Conservation (phyloP, 2,797 vertebrate species). For the Lagodon rhomboides region DNA sequence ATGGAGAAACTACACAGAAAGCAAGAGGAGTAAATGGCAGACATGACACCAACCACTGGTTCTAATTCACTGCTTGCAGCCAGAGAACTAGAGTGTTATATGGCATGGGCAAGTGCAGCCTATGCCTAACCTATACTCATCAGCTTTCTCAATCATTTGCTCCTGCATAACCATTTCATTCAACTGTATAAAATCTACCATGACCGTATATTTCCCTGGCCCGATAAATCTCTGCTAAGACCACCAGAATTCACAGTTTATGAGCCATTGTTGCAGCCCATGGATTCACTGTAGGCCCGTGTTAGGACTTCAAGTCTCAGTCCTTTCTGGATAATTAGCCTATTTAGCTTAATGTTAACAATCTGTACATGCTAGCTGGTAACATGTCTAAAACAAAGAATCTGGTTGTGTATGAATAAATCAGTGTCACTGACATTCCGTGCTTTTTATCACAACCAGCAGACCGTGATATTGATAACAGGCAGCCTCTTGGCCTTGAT, state of each 20-base stretch:
- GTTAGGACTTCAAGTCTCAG: conserved; percentile 52
- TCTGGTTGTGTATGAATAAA: neutral
- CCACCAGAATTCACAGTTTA: conserved; percentile 47
- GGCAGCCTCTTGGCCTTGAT: conserved; percentile 42
- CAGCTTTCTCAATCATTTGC: neutral
- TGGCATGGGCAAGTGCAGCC: conserved; percentile 35
- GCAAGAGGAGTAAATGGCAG: conserved; percentile 28
- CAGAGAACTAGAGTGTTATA: conserved; percentile 28
- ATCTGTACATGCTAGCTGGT: neutral
- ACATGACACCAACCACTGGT: conserved; percentile 55
- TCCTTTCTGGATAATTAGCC: conserved; percentile 56
- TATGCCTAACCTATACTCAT: conserved; percentile 6
- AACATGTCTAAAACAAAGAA: neutral
- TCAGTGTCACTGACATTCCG: neutral
- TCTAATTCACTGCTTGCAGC: conserved; percentile 37
- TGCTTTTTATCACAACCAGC: neutral
- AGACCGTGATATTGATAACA: conserved; percentile 1
- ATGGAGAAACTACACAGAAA: neutral
- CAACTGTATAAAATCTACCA: neutral
- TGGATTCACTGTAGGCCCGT: conserved; percentile 64
- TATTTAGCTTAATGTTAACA: conserved; percentile 41
- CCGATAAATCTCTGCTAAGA: neutral
- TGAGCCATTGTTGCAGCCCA: conserved; percentile 62
- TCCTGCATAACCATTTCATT: conserved; percentile 20
- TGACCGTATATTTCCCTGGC: neutral